Base-by-base conservation (phyloP, 2,888 invertebrate genomes). In the Mesochorus sp. region DNA sequence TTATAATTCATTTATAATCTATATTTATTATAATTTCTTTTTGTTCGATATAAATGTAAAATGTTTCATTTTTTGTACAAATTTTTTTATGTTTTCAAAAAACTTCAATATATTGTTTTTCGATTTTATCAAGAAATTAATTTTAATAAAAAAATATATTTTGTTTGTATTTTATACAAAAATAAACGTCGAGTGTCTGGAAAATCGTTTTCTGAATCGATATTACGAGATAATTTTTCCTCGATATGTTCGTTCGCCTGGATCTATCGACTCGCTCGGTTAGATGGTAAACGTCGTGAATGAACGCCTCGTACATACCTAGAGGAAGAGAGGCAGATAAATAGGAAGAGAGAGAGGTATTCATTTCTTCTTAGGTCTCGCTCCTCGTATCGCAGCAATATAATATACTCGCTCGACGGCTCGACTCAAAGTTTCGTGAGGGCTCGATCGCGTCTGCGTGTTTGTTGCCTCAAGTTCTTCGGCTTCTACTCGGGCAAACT, bases 361-460 rank as follows among this genome's bases (percentile, higher is more conserved):
- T 10, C 57, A 53, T 62, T 26, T 55, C 39, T 34, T 44, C 6
- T 0, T 12, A n/a, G 17, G 28, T 64, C 26, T 37, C 26, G 26
- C n/a, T 51, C 34, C 17, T 12, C 10, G 26, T 34, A 44, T 53
- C 37, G 34, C 53, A 55, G 28, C 31, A n/a, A n/a, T n/a, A n/a
- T n/a, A n/a, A 17, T 51, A 59, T 39, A 31, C 49, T 55, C 26
- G 21, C 28, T 51, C 24, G 66, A 47, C 8, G 57, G 21, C 4
- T 39, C 59, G 26, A 39, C 14, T 34, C 47, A 68, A n/a, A 53
- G 57, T 53, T 37, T 21, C 12, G 39, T 44, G 37, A 37, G 42
- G 21, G 42, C 80, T 78, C 47, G 57, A 34, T 51, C 73, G 77
- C 72, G 82, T 12, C 79, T 83, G 83, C 80, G 81, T 80, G 71